Evolutionary conservation across 2,797 vertebrate species (phyloP).

Genomic region (Coreius guichenoti): DNA sequence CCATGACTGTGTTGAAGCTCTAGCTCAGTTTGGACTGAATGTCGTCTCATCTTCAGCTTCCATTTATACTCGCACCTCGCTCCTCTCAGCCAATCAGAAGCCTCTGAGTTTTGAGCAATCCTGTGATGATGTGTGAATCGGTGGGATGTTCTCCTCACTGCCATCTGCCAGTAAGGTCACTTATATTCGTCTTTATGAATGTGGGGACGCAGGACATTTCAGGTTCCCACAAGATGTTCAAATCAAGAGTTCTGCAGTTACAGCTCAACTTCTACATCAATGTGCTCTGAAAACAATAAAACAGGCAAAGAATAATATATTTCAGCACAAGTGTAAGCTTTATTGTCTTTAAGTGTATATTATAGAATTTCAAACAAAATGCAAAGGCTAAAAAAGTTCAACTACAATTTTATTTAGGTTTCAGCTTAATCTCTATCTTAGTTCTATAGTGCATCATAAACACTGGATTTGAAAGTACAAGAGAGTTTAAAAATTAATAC

Average conservation of each 20-base stretch:
- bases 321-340: not conserved
- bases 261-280: not conserved
- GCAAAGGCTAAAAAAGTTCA: not conserved
- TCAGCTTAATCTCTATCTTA: not conserved
- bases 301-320: not conserved
- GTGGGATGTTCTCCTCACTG: conserved; percentile 71
- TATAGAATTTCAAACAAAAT: not conserved
- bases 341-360: not conserved
- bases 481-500: too few species aligned
- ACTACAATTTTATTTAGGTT: not conserved
- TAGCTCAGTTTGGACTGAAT: not conserved
- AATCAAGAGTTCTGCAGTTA: not conserved
- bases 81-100: conserved; percentile 71
- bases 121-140: conserved; percentile 65
- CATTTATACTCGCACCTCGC: conserved; percentile 70
- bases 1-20: conserved; percentile 62
- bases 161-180: conserved; percentile 70
- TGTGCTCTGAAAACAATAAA: not conserved
- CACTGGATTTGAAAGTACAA: not conserved
- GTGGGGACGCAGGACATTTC: conserved; percentile 7
- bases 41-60: conserved; percentile 41
- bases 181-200: conserved; percentile 28
- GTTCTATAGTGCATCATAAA: too few species aligned
- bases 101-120: conserved; percentile 66
- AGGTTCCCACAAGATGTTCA: conserved; percentile 41